These are phyloP conservation scores for Pachypanchax playfairii DNA, from an alignment of 2,113 vertebrate genomes.

Conservation along the genomic window DNA sequence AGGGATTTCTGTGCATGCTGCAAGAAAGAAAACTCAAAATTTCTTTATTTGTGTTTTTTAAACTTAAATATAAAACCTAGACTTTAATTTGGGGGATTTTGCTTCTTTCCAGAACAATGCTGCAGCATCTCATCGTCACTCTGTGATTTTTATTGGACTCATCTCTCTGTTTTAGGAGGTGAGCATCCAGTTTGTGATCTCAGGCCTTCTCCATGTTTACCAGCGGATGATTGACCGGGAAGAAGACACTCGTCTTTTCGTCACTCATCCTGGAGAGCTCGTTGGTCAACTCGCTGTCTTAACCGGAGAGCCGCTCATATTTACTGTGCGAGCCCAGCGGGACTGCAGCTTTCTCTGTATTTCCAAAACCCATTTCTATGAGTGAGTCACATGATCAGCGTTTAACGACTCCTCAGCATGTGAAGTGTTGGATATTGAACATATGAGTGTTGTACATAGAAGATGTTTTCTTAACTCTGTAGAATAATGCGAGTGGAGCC, in stretches of 20 bases:
- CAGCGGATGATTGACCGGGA: conserved; percentile 90
- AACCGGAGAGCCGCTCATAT: conserved; percentile 94
- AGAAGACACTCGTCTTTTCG: conserved; percentile 90
- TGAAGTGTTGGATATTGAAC: too few species aligned
- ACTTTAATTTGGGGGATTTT: too few species aligned
- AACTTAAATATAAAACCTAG: too few species aligned
- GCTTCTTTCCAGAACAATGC: too few species aligned
- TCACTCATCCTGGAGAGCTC: conserved; percentile 91
- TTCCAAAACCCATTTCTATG: conserved; percentile 93
- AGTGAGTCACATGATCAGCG: conserved; percentile 74
- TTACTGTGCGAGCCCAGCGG: conserved; percentile 89
- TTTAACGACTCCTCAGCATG: background rate
- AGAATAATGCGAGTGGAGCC: conserved; percentile 97
- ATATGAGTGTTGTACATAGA: too few species aligned
- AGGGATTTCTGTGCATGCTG: too few species aligned
- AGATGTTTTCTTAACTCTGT: conserved; percentile 17
- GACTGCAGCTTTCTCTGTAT: conserved; percentile 95
- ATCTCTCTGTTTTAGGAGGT: conserved; percentile 81
- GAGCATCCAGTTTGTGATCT: conserved; percentile 93
- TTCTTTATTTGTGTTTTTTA: too few species aligned
- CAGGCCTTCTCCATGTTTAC: conserved; percentile 91
- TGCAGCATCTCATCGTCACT: too few species aligned
- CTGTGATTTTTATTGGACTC: background rate
- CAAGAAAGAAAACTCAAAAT: too few species aligned
- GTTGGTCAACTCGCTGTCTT: conserved; percentile 94